Evolutionary conservation across 2,888 invertebrate genomes (phyloP).

Genomic region (Apeira syringaria): DNA sequence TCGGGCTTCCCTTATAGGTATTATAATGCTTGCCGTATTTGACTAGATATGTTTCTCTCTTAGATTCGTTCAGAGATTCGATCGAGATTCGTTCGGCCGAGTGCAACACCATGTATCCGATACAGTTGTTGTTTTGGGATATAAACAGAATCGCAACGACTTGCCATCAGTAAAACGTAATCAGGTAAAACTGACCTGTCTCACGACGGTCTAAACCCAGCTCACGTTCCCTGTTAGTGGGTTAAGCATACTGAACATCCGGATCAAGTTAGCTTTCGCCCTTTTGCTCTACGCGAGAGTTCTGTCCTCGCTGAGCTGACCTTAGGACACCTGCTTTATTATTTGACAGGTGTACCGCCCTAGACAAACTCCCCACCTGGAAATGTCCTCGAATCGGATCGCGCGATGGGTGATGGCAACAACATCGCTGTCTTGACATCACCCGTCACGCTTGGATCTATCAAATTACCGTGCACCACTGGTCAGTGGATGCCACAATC

Average conservation of each 20-base stretch:
- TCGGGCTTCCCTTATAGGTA: conserved; percentile 61
- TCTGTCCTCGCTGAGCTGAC: conserved; percentile 86
- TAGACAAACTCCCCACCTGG: conserved; percentile 87
- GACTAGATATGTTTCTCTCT: conserved; percentile 69
- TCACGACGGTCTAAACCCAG: conserved; percentile 50
- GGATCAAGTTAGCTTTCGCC: conserved; percentile 87
- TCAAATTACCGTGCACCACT: conserved; percentile 46
- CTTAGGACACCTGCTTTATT: conserved; percentile 82
- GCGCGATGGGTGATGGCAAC: conserved; percentile 54
- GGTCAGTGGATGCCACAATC: conserved; percentile 48
- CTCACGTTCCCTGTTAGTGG: conserved; percentile 86
- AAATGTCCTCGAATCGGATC: conserved; percentile 84
- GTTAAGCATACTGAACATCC: conserved; percentile 79
- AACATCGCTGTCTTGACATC: conserved; percentile 70
- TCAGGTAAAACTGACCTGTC: conserved; percentile 86
- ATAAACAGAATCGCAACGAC: conserved; percentile 80
- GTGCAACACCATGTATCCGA: conserved; percentile 79
- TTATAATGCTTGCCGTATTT: conserved; percentile 52
- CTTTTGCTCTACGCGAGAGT: conserved; percentile 89
- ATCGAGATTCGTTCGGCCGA: conserved; percentile 39
- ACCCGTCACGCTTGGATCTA: conserved; percentile 79
- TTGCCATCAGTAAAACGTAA: conserved; percentile 79
- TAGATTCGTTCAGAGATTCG: conserved; percentile 84
- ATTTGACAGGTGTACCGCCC: conserved; percentile 87
- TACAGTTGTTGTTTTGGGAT: conserved; percentile 38